Evolutionary conservation across 2,113 vertebrate genomes (phyloP).

Genomic region (Antennarius striatus): DNA sequence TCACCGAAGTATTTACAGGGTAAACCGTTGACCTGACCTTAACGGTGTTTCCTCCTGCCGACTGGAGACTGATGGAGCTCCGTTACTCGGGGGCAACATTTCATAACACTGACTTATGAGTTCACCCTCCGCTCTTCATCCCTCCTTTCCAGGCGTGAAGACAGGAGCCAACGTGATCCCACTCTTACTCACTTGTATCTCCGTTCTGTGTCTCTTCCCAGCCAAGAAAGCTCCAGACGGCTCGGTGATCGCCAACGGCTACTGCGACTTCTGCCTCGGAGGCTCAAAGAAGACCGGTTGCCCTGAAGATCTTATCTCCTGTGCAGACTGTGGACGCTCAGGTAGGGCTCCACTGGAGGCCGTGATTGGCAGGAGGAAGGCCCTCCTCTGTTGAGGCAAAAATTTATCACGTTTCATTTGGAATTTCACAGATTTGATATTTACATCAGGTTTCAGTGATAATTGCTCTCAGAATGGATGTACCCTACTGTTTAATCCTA

Average conservation of each 20-base stretch:
- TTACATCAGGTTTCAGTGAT: conserved; percentile 19
- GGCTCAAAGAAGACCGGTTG: conserved; percentile 95
- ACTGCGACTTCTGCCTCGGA: conserved; percentile 95
- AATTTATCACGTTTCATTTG: conserved; percentile 22
- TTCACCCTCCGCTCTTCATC: conserved; percentile 37
- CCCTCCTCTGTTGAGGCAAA: conserved; percentile 63
- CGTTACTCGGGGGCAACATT: conserved; percentile 34
- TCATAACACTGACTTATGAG: conserved; percentile 40
- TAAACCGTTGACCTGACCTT: conserved; percentile 22
- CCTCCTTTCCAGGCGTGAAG: conserved; percentile 1
- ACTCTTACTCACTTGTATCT: conserved; percentile 17
- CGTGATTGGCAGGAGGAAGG: conserved; percentile 68
- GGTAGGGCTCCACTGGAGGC: conserved; percentile 79
- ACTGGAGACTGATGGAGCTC: conserved; percentile 16
- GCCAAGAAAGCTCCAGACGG: conserved; percentile 93
- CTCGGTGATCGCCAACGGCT: conserved; percentile 92
- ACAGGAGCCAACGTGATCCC: not conserved
- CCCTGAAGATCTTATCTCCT: conserved; percentile 95
- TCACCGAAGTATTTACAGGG: too few species aligned
- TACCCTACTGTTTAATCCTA: conserved; percentile 52
- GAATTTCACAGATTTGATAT: conserved; percentile 18
- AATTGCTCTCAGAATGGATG: conserved; percentile 42
- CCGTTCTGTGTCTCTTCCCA: conserved; percentile 55
- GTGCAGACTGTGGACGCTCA: conserved; percentile 93
- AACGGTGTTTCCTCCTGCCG: conserved; percentile 17